These are phyloP conservation scores for Molanna angustata DNA, from an alignment of 2,888 invertebrate genomes.

Conservation along the genomic window DNA sequence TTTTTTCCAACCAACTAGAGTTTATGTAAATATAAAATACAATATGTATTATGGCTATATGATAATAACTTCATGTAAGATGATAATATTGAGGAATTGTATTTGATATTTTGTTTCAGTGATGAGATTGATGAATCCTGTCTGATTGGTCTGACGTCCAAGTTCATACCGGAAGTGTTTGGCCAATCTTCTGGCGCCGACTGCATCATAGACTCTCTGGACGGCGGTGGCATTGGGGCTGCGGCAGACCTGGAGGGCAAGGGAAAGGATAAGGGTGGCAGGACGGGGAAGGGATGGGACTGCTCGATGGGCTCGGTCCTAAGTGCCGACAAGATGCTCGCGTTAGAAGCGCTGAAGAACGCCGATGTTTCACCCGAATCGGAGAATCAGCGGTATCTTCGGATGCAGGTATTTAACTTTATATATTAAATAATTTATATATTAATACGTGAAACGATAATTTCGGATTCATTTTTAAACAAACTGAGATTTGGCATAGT, in stretches of 20 bases:
- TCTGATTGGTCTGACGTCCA: background rate
- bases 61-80: too few species aligned
- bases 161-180: conserved; percentile 11
- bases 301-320: background rate
- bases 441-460: too few species aligned
- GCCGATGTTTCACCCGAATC: background rate
- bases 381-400: background rate
- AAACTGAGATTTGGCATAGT: too few species aligned
- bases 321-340: background rate
- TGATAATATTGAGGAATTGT: too few species aligned
- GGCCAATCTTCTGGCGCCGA: background rate
- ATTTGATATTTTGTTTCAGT: too few species aligned
- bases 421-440: too few species aligned
- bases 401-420: too few species aligned
- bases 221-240: background rate
- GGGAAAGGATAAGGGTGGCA: background rate
- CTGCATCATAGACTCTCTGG: background rate
- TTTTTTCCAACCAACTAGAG: too few species aligned
- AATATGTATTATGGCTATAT: too few species aligned
- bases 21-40: too few species aligned
- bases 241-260: background rate
- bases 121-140: too few species aligned
- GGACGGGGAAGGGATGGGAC: background rate
- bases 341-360: background rate
- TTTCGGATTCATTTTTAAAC: too few species aligned